Evolutionary conservation across 1,140 invertebrate genomes (phyloP).

Genomic region (Elymnias hypermnestra): DNA sequence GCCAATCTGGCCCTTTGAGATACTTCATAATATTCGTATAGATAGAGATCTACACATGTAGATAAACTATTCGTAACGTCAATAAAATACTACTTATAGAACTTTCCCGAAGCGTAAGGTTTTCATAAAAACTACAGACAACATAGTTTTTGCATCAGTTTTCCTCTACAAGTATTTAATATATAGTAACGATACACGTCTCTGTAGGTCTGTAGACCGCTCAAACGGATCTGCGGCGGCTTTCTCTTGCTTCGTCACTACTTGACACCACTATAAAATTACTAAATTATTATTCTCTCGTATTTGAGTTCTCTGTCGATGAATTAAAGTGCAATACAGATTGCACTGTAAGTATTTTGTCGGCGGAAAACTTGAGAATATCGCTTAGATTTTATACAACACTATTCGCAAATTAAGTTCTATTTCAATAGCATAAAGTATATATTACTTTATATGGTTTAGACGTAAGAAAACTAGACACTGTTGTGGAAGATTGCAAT

Average conservation of each 20-base stretch:
- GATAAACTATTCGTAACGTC: too few relatives aligned
- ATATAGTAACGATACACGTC: neutral
- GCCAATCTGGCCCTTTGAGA: too few relatives aligned
- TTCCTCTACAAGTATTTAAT: slow-evolving; percentile 9
- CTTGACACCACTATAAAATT: slow-evolving; percentile 17
- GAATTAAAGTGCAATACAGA: slow-evolving; percentile 6
- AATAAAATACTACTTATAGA: neutral
- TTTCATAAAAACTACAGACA: neutral
- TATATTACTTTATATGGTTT: neutral
- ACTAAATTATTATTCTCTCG: neutral
- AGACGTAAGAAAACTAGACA: neutral
- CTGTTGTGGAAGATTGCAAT: neutral
- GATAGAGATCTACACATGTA: too few relatives aligned
- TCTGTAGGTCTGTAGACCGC: slow-evolving; percentile 15
- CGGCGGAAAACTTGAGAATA: slow-evolving; percentile 2
- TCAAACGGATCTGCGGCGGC: slow-evolving; percentile 18
- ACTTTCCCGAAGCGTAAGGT: neutral
- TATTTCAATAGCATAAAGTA: slow-evolving; percentile 1
- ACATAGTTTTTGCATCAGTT: slow-evolving; percentile 9
- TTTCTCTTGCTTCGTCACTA: slow-evolving; percentile 18
- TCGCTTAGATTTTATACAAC: neutral
- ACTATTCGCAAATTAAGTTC: neutral
- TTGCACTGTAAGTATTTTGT: neutral
- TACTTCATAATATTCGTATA: too few relatives aligned
- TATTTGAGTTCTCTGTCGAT: slow-evolving; percentile 1